Percentiles rank a stretch among this genome's conserved stretches.
Evolutionary conservation across 2,888 invertebrate species (phyloP).

Genomic region (Oscheius myriophilus): DNA sequence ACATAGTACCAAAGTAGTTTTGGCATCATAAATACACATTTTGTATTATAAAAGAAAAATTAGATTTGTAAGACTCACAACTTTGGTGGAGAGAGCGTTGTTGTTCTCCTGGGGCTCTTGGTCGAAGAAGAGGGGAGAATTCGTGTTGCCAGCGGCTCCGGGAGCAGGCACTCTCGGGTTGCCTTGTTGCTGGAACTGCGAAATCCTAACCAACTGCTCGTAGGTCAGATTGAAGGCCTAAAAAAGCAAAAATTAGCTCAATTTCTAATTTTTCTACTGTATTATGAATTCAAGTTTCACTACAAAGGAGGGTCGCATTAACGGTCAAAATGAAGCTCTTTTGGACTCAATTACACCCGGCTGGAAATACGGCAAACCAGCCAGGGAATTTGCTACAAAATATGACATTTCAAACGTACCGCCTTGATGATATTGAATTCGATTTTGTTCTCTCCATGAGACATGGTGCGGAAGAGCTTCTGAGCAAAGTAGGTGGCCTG

Average conservation of each 20-base stretch:
- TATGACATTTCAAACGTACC: no score
- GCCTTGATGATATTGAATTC: background rate
- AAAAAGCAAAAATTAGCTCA: no score
- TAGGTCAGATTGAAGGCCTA: slow-evolving; percentile 46
- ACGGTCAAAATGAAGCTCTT: no score
- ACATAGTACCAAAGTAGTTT: no score
- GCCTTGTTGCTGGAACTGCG: slow-evolving; percentile 32
- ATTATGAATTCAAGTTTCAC: no score
- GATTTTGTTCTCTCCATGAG: slow-evolving; percentile 32
- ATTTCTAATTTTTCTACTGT: slow-evolving; percentile 4
- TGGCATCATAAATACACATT: no score
- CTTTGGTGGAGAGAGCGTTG: slow-evolving; percentile 25
- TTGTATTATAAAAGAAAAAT: no score
- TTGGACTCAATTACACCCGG: no score
- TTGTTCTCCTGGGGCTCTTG: background rate
- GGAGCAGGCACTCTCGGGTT: slow-evolving; percentile 27
- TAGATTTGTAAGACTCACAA: no score
- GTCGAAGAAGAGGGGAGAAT: slow-evolving; percentile 15
- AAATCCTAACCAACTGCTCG: slow-evolving; percentile 49
- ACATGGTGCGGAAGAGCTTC: slow-evolving; percentile 72
- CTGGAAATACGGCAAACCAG: no score
- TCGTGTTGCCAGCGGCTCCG: slow-evolving; percentile 13
- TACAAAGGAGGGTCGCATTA: no score
- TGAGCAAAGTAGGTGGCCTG: slow-evolving; percentile 86
- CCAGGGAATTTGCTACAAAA: no score